Evolutionary conservation across 2,888 invertebrate genomes (phyloP), one percentile per base, ranked within the genome.

Genomic region (Caenorhabditis sp.): DNA sequence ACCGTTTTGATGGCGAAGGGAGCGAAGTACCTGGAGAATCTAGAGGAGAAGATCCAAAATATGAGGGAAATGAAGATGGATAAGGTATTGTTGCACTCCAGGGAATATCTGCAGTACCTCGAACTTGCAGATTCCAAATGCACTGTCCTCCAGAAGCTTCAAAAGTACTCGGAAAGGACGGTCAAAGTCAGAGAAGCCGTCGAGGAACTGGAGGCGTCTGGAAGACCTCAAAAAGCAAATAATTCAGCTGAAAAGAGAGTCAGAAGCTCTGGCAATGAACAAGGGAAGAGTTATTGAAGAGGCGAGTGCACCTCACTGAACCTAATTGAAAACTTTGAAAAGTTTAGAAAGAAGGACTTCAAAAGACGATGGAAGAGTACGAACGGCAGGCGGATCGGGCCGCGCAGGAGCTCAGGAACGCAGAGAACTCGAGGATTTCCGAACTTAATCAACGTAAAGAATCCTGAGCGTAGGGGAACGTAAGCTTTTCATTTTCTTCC

Each of bases 171-270:
- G 41, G 30, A 56, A 30, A n/a, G n/a, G n/a, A 50, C 27, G 68
- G n/a, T 68, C 68, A 2, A 68, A 58, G 59, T 68, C 68, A 9
- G 37, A 22, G 26, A 66, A 50, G n/a, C 30, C 32, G 2, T 45
- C 55, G 15, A 43, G 45, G 32, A 52, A 43, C 7, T 39, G 46
- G 43, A 65, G 24, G n/a, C 35, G 45, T 7, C 37, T 73, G 30
- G 58, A 73, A 20, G 59, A 59, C 22, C 50, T 62, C 3, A 75
- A 68, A 39, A 68, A 26, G 27, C 41, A 56, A 30, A 58, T 68
- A 5, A 68, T 75, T 6, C 56, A 68, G n/a, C 20, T 70, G 30
- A 75, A 70, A 70, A 8, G 75, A 43, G 75, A 75, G 53, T 63
- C 52, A 8, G 75, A 75, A 53, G 75, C 75, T 1, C 39, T 75